These are phyloP conservation scores for Ferdinandea cuprea DNA, from an alignment of 2,888 invertebrate genomes.

Conservation along the genomic window DNA sequence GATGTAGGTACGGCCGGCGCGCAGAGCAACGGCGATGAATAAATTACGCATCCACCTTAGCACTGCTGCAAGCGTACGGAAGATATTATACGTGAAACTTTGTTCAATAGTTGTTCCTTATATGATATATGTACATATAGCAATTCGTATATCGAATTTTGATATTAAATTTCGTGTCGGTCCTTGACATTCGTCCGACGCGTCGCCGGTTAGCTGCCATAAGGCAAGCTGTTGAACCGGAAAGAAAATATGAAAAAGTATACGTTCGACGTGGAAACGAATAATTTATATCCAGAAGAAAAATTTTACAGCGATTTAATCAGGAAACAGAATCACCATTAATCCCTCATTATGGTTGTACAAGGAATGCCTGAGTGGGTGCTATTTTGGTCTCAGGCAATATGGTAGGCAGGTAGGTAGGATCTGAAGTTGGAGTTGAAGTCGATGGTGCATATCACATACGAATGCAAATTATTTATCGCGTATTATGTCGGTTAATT, in stretches of 20 bases:
- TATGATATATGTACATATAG: background rate
- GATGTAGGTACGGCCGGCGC: background rate
- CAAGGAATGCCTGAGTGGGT: conserved; percentile 20
- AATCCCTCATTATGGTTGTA: conserved; percentile 65
- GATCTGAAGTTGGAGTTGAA: no score
- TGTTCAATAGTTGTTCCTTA: background rate
- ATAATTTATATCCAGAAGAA: conserved; percentile 40
- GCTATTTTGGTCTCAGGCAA: conserved; percentile 28
- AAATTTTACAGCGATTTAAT: conserved; percentile 52
- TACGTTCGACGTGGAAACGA: background rate
- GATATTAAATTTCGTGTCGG: conserved; percentile 45
- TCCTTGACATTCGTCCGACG: conserved; percentile 1
- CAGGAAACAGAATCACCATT: conserved; percentile 54
- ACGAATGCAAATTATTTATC: conserved; percentile 59
- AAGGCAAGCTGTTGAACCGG: conserved; percentile 8
- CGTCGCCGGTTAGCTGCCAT: conserved; percentile 9
- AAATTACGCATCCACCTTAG: conserved; percentile 49
- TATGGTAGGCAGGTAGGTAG: background rate
- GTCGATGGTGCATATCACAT: conserved; percentile 37
- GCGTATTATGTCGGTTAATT: conserved; percentile 64
- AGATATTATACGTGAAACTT: no score
- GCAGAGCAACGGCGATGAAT: conserved; percentile 47
- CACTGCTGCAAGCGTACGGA: background rate
- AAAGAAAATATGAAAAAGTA: conserved; percentile 7
- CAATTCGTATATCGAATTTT: conserved; percentile 54